Base-by-base conservation (phyloP, 1,140 invertebrate genomes). In the Tenebrio molitor region DNA sequence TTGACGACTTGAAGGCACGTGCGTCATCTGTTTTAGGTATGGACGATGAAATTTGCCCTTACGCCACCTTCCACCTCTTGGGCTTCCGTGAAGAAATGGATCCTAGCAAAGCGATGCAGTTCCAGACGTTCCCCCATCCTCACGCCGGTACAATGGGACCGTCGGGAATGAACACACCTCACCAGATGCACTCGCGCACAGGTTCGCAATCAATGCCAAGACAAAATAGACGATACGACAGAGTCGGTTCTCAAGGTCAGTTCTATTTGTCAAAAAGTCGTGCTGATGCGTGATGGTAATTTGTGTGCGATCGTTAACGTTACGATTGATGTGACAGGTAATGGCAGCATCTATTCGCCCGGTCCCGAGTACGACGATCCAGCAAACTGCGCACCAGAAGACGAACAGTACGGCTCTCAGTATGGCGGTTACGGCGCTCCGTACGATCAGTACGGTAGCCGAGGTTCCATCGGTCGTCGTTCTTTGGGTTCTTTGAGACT, bases 71-170 rank as follows among this genome's bases (percentile, higher is more conserved):
- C 91, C 95, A 97, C 83, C 86, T 97, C 75, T 88, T 97, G 50
- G 95, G 95, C 76, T 96, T 97, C 91, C 92, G 95, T 74, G 95
- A 97, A 83, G 95, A 97, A 88, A 95, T 96, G 93, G 94, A 96
- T 83, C 94, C 94, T 12, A 92, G 88, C 82, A 95, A 95, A 85
- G 92, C 92, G 17, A 90, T 91, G 87, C 91, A 93, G 77, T 93
- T 93, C 87, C 92, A 95, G 84, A 95, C 94, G 21, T 94, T 96
- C 89, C 94, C 94, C 0, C 93, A 95, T 82, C 93, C 93, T 78
- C 90, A 91, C 81, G 90, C 91, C 67, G 92, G 92, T 19, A 94
- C 92, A 0, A 90, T 93, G 85, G 92, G 92, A 76, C 92, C 92
- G 62, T 85, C 88, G 81, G 73, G 90, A 86, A 82, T 87, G 86